Evolutionary conservation across 2,888 invertebrate species (phyloP).

Genomic region (Plebejus argus): DNA sequence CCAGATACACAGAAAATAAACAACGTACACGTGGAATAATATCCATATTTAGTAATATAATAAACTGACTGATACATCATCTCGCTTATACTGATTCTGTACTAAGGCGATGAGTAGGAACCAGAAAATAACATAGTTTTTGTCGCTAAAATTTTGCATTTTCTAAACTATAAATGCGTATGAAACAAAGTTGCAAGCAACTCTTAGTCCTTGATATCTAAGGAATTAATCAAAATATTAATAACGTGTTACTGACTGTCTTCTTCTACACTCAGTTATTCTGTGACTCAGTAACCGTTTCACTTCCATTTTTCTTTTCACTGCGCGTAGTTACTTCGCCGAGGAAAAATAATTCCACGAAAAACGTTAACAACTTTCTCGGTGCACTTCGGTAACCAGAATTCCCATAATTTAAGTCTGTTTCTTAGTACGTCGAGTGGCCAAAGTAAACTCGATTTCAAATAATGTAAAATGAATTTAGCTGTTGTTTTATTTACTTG

Average conservation of each 20-base stretch:
- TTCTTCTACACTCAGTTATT: background rate
- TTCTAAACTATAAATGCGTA: too few relatives aligned
- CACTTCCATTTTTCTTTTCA: background rate
- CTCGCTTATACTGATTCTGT: too few relatives aligned
- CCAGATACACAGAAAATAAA: background rate
- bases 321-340: background rate
- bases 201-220: too few relatives aligned
- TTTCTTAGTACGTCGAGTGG: slow-evolving; percentile 1
- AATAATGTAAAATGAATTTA: background rate
- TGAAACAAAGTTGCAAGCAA: too few relatives aligned
- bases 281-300: background rate
- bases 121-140: too few relatives aligned
- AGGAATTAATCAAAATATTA: background rate
- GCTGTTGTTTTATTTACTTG: background rate
- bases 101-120: too few relatives aligned
- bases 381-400: slow-evolving; percentile 4
- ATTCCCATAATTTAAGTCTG: slow-evolving; percentile 14
- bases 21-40: background rate
- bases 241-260: background rate
- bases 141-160: too few relatives aligned
- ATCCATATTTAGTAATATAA: too few relatives aligned
- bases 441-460: background rate
- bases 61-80: too few relatives aligned
- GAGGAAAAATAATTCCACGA: background rate
- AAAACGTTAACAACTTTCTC: slow-evolving; percentile 21